phyloP scores from a whole-genome alignment of 2,797 vertebrate genomes.

The Tenualosa ilisha region DNA sequence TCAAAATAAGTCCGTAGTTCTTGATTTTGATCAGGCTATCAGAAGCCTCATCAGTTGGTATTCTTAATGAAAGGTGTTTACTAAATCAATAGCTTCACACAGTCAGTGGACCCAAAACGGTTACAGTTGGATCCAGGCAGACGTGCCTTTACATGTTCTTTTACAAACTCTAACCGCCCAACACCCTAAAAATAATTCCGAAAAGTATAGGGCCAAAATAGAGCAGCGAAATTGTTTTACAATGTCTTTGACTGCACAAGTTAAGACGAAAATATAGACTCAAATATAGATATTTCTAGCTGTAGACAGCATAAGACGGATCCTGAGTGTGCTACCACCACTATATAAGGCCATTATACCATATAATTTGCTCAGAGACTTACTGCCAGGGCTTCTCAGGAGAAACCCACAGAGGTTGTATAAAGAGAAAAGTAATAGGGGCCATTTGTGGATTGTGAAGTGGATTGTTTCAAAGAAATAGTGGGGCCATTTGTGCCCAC shows the following conservation, averaged over 20 bases:
- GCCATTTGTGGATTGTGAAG: constrained; percentile 11
- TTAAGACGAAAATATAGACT: background rate
- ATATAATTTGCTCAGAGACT: background rate
- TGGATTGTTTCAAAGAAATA: constrained; percentile 19
- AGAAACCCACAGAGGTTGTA: background rate
- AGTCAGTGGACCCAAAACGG: background rate
- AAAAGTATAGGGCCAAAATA: background rate
- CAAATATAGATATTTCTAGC: background rate
- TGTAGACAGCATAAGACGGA: background rate
- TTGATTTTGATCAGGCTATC: background rate
- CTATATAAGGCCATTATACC: background rate
- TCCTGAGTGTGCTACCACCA: background rate
- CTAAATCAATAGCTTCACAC: background rate
- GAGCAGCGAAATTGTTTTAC: background rate
- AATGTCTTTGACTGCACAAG: background rate
- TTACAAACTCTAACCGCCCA: background rate
- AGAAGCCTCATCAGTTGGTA: background rate
- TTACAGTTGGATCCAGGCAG: background rate
- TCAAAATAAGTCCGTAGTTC: background rate
- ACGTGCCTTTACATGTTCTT: background rate
- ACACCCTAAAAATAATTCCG: background rate
- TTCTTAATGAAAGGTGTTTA: background rate
- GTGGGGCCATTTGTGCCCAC: background rate
- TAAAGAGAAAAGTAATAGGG: constrained; percentile 18
- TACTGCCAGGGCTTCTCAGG: background rate